Evolutionary conservation across 2,113 vertebrate genomes (phyloP).

Genomic region (Lophochroa leadbeateri): DNA sequence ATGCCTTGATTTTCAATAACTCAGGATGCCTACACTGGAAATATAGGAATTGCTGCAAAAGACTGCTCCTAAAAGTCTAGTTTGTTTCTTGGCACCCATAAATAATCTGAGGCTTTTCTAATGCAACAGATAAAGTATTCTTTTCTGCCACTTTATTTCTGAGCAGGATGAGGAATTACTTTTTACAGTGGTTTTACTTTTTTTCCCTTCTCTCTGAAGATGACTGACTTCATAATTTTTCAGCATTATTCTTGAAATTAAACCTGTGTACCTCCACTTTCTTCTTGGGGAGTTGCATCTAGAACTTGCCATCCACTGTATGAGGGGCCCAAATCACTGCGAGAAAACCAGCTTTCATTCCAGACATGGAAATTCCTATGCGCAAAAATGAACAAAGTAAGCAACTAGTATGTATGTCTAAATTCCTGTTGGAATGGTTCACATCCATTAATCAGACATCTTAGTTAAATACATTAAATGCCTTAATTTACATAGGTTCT

Average conservation of each 20-base stretch:
- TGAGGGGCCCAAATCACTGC: slow-evolving; percentile 81
- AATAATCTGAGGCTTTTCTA: not conserved
- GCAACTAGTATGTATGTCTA: not conserved
- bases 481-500: not conserved
- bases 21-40: not conserved
- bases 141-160: not conserved
- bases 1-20: not conserved
- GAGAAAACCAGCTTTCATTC: slow-evolving; percentile 92
- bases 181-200: not conserved
- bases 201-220: not conserved
- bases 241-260: not conserved
- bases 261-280: slow-evolving; percentile 84
- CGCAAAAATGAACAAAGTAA: not conserved
- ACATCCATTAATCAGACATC: not conserved
- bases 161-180: not conserved
- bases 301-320: slow-evolving; percentile 91
- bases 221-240: not conserved
- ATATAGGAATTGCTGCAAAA: not conserved
- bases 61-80: not conserved
- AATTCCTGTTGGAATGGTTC: not conserved
- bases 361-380: slow-evolving; percentile 96
- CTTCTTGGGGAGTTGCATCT: slow-evolving; percentile 94
- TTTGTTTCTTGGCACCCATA: not conserved
- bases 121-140: not conserved
- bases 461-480: not conserved